phyloP scores from a whole-genome alignment of 1,140 invertebrate genomes.

The Cepaea nemoralis region DNA sequence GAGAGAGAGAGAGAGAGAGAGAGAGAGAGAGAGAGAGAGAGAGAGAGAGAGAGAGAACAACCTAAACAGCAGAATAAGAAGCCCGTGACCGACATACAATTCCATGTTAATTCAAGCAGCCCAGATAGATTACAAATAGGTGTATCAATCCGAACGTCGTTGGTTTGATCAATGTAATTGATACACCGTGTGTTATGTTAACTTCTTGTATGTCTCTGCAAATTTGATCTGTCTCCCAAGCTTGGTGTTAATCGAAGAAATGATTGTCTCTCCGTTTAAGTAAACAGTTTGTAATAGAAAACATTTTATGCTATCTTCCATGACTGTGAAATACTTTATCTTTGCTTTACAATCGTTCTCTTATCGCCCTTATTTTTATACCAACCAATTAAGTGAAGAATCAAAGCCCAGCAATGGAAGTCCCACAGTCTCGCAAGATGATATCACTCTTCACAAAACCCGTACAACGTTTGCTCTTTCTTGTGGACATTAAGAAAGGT shows the following conservation, averaged over 20 bases:
- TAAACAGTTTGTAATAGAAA: background rate
- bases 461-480: too few species aligned
- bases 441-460: background rate
- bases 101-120: background rate
- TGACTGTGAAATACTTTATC: background rate
- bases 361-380: constrained; percentile 18
- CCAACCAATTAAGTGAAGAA: constrained; percentile 28
- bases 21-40: background rate
- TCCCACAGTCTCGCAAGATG: background rate
- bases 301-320: background rate
- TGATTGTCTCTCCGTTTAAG: background rate
- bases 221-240: background rate
- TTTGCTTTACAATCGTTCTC: background rate
- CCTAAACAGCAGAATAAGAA: too few species aligned
- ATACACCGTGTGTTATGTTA: background rate
- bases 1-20: constrained; percentile 10
- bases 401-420: background rate
- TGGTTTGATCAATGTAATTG: background rate
- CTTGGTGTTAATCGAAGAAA: background rate
- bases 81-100: background rate
- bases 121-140: background rate
- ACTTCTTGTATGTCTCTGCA: background rate
- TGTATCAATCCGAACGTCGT: background rate
- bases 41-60: too few species aligned
- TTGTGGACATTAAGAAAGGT: background rate